Evolutionary conservation across 2,888 invertebrate species (phyloP).

Genomic region (Anoncus sp.): DNA sequence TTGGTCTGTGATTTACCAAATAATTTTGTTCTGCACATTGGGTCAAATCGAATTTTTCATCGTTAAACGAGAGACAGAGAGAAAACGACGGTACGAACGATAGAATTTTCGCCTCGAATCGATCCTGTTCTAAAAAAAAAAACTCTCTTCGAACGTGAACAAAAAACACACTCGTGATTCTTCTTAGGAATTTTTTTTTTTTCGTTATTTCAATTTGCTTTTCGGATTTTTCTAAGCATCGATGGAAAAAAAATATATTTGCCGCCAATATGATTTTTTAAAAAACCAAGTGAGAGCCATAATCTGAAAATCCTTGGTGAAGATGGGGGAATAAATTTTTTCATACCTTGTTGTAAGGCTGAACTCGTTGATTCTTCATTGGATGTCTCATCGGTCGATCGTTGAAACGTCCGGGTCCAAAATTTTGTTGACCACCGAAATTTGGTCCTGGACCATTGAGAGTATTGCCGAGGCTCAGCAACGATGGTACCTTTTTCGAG

Average conservation of each 20-base stretch:
- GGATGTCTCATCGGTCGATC: slow-evolving; percentile 77
- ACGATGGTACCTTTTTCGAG: slow-evolving; percentile 78
- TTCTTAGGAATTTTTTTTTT: slow-evolving; percentile 5
- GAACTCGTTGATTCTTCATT: slow-evolving; percentile 79
- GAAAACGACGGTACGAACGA: slow-evolving; percentile 23
- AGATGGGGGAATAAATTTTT: background rate
- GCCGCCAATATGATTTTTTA: too few species aligned
- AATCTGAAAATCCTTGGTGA: slow-evolving; percentile 6
- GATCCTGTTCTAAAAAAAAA: slow-evolving; percentile 38
- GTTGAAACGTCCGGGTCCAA: slow-evolving; percentile 77
- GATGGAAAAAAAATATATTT: background rate
- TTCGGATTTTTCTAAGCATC: background rate
- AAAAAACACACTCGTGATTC: slow-evolving; percentile 12
- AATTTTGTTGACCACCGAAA: slow-evolving; percentile 78
- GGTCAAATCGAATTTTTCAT: slow-evolving; percentile 15
- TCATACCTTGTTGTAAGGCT: slow-evolving; percentile 81
- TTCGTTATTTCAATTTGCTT: background rate
- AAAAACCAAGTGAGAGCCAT: background rate
- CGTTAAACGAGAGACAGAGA: background rate
- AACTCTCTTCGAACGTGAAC: background rate
- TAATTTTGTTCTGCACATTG: slow-evolving; percentile 10
- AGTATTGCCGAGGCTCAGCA: slow-evolving; percentile 80
- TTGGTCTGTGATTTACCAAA: slow-evolving; percentile 32
- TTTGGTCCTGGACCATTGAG: slow-evolving; percentile 79
- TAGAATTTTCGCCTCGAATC: slow-evolving; percentile 12